Evolutionary conservation across 2,888 invertebrate genomes (phyloP).

Genomic region (Stenoptilia bipunctidactyla): DNA sequence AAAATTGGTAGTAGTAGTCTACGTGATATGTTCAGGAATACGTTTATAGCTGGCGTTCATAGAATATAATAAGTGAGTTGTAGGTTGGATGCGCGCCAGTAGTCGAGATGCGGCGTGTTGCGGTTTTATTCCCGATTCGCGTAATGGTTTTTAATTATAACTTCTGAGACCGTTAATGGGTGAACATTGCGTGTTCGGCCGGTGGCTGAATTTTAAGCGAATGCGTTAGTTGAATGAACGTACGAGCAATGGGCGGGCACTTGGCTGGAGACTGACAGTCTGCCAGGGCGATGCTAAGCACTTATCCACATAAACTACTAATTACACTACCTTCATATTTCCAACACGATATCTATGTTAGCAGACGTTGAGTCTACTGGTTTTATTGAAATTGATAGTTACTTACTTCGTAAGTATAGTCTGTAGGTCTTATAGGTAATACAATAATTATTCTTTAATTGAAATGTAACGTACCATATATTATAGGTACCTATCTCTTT

Average conservation of each 20-base stretch:
- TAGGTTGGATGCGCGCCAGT: constrained; percentile 62
- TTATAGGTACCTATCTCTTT: not conserved
- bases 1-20: constrained; percentile 66
- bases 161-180: constrained; percentile 43
- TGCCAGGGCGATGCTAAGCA: not conserved
- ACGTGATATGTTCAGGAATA: constrained; percentile 71
- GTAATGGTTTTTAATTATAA: constrained; percentile 56
- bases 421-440: no score
- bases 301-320: not conserved
- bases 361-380: constrained; percentile 24
- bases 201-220: constrained; percentile 28
- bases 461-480: not conserved
- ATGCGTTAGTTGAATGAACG: constrained; percentile 31
- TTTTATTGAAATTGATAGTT: constrained; percentile 5
- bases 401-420: not conserved
- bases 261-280: constrained; percentile 3
- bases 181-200: constrained; percentile 23
- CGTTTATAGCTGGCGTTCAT: constrained; percentile 66
- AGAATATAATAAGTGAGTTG: constrained; percentile 69
- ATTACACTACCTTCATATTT: not conserved
- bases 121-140: constrained; percentile 49
- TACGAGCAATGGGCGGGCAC: constrained; percentile 22
- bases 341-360: constrained; percentile 14
- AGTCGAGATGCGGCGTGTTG: constrained; percentile 42
- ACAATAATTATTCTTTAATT: not conserved